Conservation (phyloP, 2,888 invertebrate genomes). For the Himalopsyche japonica region DNA sequence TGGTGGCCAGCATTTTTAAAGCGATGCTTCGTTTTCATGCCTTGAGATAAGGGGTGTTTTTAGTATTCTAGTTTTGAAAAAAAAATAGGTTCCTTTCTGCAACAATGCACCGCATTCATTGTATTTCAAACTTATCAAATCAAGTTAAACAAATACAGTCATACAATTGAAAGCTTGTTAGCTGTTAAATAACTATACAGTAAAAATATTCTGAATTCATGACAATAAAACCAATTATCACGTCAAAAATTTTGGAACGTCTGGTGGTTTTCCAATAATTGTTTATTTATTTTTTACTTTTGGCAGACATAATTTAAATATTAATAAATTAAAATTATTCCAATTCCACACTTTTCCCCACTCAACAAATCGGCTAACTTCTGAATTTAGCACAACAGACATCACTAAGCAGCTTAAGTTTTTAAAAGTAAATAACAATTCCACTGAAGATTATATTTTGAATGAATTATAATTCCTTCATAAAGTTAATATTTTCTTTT, state of each 20-base stretch:
- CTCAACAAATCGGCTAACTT: background rate
- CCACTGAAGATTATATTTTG: background rate
- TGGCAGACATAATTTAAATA: background rate
- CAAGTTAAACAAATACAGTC: too few species aligned
- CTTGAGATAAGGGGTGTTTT: too few species aligned
- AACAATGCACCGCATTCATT: too few species aligned
- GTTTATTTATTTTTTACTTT: background rate
- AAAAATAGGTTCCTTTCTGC: too few species aligned
- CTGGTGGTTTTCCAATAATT: background rate
- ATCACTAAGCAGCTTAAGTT: constrained; percentile 4
- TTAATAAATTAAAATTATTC: background rate
- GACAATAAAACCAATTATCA: background rate
- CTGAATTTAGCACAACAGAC: background rate
- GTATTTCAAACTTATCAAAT: too few species aligned
- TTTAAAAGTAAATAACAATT: background rate
- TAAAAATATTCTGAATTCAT: too few species aligned
- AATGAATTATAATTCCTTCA: background rate
- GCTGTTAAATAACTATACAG: too few species aligned
- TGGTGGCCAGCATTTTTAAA: too few species aligned
- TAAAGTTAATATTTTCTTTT: background rate
- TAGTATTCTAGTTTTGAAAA: too few species aligned
- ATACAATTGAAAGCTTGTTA: too few species aligned
- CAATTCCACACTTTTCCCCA: background rate
- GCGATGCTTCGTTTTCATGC: too few species aligned
- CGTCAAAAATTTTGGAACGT: background rate